These are phyloP conservation scores for Agraylea sexmaculata DNA, from an alignment of 1,140 invertebrate species.

Conservation along the genomic window DNA sequence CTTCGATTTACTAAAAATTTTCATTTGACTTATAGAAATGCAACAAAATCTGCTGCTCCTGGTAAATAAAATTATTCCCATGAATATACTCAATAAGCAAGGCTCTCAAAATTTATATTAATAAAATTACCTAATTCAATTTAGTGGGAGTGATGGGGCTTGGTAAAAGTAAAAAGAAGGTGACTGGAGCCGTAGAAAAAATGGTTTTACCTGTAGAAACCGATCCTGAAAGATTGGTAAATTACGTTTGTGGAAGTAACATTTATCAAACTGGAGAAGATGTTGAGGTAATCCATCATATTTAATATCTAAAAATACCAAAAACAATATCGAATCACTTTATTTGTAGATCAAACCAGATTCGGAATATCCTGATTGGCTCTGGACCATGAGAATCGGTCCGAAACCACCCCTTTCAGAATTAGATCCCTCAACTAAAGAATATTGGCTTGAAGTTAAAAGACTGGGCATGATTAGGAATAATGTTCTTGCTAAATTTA, in stretches of 20 bases:
- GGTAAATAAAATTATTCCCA: too few relatives aligned
- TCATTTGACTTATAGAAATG: too few relatives aligned
- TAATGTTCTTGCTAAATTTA: conserved; percentile 44
- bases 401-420: conserved; percentile 52
- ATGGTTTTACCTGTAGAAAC: conserved; percentile 73
- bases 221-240: conserved; percentile 67
- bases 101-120: too few relatives aligned
- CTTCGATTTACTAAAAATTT: too few relatives aligned
- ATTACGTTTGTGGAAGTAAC: conserved; percentile 78
- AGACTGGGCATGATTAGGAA: conserved; percentile 48
- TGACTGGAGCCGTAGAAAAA: conserved; percentile 53
- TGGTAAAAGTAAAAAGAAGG: conserved; percentile 45
- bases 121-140: too few relatives aligned
- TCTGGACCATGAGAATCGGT: conserved; percentile 64
- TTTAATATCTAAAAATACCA: neutral
- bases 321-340: neutral
- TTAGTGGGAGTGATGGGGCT: conserved; percentile 25
- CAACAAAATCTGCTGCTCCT: too few relatives aligned
- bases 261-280: conserved; percentile 68
- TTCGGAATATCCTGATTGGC: conserved; percentile 86
- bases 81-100: too few relatives aligned
- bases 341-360: conserved; percentile 57
- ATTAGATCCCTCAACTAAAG: conserved; percentile 64
- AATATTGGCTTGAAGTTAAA: conserved; percentile 66
- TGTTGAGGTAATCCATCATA: conserved; percentile 42